phyloP scores from a whole-genome alignment of 2,797 vertebrate genomes.

The Thaleichthys pacificus region DNA sequence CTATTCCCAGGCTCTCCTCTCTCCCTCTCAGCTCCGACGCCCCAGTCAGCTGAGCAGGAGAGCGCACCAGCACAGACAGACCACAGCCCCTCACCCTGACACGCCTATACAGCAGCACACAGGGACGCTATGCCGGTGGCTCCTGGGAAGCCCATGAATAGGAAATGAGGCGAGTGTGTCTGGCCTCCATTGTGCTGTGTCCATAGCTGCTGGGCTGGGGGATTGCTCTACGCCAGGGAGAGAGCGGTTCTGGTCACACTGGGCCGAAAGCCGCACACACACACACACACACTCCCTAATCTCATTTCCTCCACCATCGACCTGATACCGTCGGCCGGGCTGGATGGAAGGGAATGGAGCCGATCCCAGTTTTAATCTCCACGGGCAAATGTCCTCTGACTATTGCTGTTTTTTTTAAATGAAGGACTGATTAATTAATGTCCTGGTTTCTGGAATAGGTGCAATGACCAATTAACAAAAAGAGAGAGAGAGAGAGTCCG shows the following conservation, averaged over 20 bases:
- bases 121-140: constrained; percentile 33
- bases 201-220: constrained; percentile 58
- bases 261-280: constrained; percentile 22
- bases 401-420: constrained; percentile 44
- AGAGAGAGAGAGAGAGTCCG: background rate
- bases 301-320: constrained; percentile 50
- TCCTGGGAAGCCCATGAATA: constrained; percentile 56
- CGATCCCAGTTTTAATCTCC: constrained; percentile 50
- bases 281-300: constrained; percentile 48
- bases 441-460: constrained; percentile 17
- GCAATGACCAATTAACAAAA: constrained; percentile 18
- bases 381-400: constrained; percentile 37
- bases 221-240: constrained; percentile 48
- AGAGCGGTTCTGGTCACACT: constrained; percentile 48
- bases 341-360: constrained; percentile 30
- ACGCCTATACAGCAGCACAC: background rate
- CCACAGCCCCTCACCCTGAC: background rate
- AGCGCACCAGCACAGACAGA: constrained; percentile 10
- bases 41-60: background rate
- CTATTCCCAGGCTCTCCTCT: constrained; percentile 5
- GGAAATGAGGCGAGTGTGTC: constrained; percentile 46
- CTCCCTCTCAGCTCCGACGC: background rate
- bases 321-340: constrained; percentile 3
- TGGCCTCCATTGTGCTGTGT: constrained; percentile 48
- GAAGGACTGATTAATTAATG: constrained; percentile 37